A percentile compares a stretch with the other conserved stretches of the same genome.
These are phyloP conservation scores for Carcina quercana DNA, from an alignment of 2,888 invertebrate genomes.

Conservation along the genomic window DNA sequence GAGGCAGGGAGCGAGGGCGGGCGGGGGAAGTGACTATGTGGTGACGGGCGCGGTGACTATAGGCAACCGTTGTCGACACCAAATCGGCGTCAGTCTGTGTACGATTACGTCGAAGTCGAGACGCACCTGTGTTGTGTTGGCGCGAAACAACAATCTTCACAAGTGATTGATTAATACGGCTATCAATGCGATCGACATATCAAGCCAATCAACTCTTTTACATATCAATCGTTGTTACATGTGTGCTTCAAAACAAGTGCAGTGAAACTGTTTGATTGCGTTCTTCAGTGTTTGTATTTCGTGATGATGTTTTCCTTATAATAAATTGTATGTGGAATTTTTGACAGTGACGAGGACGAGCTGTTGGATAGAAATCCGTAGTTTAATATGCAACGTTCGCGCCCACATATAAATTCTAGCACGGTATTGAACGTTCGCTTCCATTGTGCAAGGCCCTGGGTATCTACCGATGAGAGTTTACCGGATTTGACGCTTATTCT, in stretches of 20 bases:
- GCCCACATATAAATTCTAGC: too few species aligned
- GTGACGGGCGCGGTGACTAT: conserved; percentile 26
- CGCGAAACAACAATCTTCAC: conserved; percentile 17
- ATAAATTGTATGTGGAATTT: conserved; percentile 10
- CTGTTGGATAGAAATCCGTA: too few species aligned
- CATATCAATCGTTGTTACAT: too few species aligned
- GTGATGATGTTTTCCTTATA: conserved; percentile 8
- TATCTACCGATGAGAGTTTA: too few species aligned
- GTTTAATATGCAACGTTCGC: too few species aligned
- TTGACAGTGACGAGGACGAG: conserved; percentile 31
- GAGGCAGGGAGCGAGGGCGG: too few species aligned
- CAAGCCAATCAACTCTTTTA: conserved; percentile 12
- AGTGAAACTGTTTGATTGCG: conserved; percentile 4
- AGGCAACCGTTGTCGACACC: conserved; percentile 24
- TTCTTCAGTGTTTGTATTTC: conserved; percentile 13
- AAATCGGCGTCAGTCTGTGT: conserved; percentile 55
- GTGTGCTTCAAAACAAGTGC: neutral
- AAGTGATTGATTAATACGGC: conserved; percentile 22
- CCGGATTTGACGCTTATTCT: too few species aligned
- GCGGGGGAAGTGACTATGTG: conserved; percentile 37
- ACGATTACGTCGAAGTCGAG: conserved; percentile 36
- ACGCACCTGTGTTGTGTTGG: conserved; percentile 24
- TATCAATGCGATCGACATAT: conserved; percentile 35
- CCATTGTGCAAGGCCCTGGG: too few species aligned
- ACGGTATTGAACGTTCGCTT: too few species aligned